Percentiles rank a stretch among this genome's conserved stretches.
phyloP scores from a whole-genome alignment of 2,797 vertebrate species.

The Sebastes elongatus region DNA sequence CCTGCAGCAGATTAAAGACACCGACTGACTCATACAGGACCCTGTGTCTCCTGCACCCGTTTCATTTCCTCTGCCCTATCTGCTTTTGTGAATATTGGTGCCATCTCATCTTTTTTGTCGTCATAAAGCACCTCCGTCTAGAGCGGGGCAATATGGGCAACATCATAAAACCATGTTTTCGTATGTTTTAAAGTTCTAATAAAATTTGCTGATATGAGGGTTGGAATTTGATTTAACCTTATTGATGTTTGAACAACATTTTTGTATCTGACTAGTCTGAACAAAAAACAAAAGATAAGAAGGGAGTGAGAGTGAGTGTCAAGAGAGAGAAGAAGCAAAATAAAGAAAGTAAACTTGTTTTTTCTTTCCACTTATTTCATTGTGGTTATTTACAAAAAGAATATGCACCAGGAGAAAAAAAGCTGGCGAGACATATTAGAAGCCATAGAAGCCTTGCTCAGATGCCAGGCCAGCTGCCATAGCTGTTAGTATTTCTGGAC shows the following conservation, averaged over 20 bases:
- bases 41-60: constrained; percentile 15
- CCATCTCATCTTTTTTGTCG: constrained; percentile 55
- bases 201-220: neutral
- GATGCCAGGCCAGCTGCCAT: constrained; percentile 15
- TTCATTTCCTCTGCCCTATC: constrained; percentile 44
- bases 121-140: constrained; percentile 17
- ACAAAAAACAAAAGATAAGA: neutral
- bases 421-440: neutral
- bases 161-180: neutral
- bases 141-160: neutral
- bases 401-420: neutral
- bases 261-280: neutral
- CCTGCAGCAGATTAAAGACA: constrained; percentile 70
- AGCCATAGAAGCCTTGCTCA: neutral
- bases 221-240: neutral
- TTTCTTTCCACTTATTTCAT: neutral
- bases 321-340: neutral
- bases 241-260: neutral
- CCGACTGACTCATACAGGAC: constrained; percentile 44
- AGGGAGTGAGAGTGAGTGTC: neutral
- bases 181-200: neutral
- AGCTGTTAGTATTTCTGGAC: constrained; percentile 6
- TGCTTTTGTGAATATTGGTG: constrained; percentile 27
- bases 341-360: neutral
- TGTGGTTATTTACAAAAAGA: neutral